Evolutionary conservation across 2,113 vertebrate genomes (phyloP), one percentile per base, ranked within the genome.

Genomic region (Gasterosteus nipponicus): DNA sequence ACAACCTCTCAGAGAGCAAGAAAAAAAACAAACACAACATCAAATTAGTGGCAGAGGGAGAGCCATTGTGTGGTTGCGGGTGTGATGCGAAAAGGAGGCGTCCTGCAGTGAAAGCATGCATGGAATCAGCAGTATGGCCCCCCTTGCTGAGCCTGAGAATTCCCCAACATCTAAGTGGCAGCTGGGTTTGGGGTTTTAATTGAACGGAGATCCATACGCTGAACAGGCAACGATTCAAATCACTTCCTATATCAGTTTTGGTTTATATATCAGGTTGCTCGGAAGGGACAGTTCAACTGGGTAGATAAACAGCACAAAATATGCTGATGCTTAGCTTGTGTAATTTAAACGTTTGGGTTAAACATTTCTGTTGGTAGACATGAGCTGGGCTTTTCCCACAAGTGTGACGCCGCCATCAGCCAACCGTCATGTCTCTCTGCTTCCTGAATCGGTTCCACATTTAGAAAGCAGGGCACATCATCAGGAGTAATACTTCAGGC

Each of bases 361-460:
- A 87, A 26, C 22, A 26, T 26, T 26, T 87, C 84, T 77, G 78
- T 80, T 80, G 85, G 79, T 76, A 87, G 77, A 87, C 81, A 84
- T 58, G 54, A 75, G 66, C 16, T 53, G 59, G 39, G 73, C 67
- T 83, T 26, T 57, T 77, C 75, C 84, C 65, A 71, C 80, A 77
- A 54, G 64, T 42, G 41, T 84, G 76, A 89, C 63, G 68, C 80
- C 79, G 65, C 86, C 75, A 81, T 77, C 86, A 90, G 74, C 53
- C 58, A 86, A 84, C 89, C 87, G 88, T 77, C 86, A 88, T 91
- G 78, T 77, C 75, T 69, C 61, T 66, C 61, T 15, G 65, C 80
- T 94, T 94, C 93, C 92, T 91, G 87, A 92, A 85, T 86, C 75
- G 87, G 74, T 84, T 90, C 80, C 89, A 81, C 85, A 81, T 76